phyloP scores from a whole-genome alignment of 2,113 vertebrate species.

The Todiramphus chloris region DNA sequence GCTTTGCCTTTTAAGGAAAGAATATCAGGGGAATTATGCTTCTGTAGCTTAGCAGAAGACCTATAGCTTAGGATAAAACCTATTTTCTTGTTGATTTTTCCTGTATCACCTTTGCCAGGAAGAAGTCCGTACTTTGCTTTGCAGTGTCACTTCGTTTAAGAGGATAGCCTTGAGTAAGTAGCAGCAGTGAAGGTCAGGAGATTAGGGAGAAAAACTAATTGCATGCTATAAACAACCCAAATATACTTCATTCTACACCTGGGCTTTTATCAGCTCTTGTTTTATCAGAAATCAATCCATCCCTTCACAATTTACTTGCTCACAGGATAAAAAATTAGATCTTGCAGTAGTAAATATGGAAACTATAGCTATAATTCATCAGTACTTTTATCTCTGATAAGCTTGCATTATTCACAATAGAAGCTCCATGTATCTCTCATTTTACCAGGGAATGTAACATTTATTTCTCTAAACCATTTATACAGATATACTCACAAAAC shows the following conservation, averaged over 20 bases:
- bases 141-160: conserved; percentile 32
- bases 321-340: conserved; percentile 47
- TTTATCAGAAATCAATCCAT: conserved; percentile 64
- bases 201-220: conserved; percentile 63
- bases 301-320: conserved; percentile 59
- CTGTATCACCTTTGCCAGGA: conserved; percentile 14
- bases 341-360: conserved; percentile 64
- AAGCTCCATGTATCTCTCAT: conserved; percentile 10
- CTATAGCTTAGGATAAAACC: not conserved
- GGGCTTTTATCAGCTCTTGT: conserved; percentile 44
- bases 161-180: conserved; percentile 54
- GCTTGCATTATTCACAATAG: conserved; percentile 26
- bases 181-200: conserved; percentile 57
- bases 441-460: conserved; percentile 31
- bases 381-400: conserved; percentile 52
- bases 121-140: conserved; percentile 35
- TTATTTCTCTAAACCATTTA: conserved; percentile 32
- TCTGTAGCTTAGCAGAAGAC: conserved; percentile 39
- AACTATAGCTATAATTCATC: conserved; percentile 47
- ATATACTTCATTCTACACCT: conserved; percentile 46
- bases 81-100: conserved; percentile 13
- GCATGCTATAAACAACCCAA: conserved; percentile 44
- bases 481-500: conserved; percentile 18
- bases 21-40: not conserved
- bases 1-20: not conserved